A percentile compares a stretch with the other conserved stretches of the same genome.
These are phyloP conservation scores for Argyrosomus japonicus DNA, from an alignment of 2,113 vertebrate genomes.

Conservation along the genomic window DNA sequence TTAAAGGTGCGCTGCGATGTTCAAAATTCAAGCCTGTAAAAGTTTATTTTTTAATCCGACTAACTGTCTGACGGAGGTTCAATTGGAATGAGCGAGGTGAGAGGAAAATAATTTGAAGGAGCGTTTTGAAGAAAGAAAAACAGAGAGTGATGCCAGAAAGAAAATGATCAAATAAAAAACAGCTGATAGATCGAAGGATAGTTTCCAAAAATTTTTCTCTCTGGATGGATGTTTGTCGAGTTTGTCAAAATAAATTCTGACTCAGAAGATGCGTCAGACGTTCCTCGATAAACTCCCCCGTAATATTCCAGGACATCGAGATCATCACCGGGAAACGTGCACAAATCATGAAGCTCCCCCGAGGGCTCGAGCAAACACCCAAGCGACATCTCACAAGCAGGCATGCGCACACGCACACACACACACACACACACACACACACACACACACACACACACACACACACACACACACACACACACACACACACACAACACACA, in stretches of 20 bases:
- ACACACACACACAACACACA: conserved; percentile 2
- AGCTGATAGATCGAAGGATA: background rate
- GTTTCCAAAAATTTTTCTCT: background rate
- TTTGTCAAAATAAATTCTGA: background rate
- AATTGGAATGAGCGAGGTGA: conserved; percentile 14
- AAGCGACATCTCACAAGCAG: background rate
- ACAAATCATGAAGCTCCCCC: background rate
- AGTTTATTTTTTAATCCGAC: background rate
- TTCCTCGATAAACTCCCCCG: background rate
- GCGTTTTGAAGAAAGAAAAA: conserved; percentile 31
- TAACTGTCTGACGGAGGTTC: background rate
- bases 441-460: too few relatives aligned
- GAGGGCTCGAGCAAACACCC: background rate
- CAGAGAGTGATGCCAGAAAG: background rate
- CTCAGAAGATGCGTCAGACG: background rate
- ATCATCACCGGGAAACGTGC: background rate
- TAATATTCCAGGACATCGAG: background rate
- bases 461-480: too few relatives aligned
- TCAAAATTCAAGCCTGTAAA: background rate
- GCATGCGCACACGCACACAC: background rate
- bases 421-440: too few relatives aligned
- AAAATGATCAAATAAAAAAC: conserved; percentile 23
- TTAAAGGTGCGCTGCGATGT: background rate
- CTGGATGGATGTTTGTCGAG: too few relatives aligned
- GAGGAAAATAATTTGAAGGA: conserved; percentile 22